Conservation (phyloP, 2,113 vertebrate genomes). For the Tonatia bakeri region DNA sequence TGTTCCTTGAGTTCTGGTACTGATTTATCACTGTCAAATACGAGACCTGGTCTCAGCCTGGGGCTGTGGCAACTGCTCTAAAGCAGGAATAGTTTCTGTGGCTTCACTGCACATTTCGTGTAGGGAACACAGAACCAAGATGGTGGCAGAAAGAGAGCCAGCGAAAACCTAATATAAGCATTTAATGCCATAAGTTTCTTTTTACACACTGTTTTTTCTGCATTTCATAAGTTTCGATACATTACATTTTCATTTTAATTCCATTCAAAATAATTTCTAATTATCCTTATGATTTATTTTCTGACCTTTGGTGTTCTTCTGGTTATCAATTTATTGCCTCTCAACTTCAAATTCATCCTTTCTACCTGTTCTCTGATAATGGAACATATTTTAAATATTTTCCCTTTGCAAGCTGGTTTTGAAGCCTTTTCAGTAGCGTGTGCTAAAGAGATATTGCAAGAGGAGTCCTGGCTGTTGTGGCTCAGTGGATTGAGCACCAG, state of each 20-base stretch:
- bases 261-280: background rate
- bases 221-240: background rate
- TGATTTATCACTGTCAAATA: background rate
- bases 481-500: too few species aligned
- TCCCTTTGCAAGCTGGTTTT: background rate
- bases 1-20: background rate
- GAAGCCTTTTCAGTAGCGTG: slow-evolving; percentile 21
- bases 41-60: background rate
- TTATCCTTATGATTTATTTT: slow-evolving; percentile 18
- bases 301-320: background rate
- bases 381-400: slow-evolving; percentile 9
- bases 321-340: background rate
- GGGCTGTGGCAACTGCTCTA: background rate
- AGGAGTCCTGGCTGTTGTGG: background rate
- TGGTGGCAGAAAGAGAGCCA: background rate
- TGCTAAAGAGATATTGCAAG: background rate
- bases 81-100: background rate
- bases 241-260: background rate
- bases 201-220: background rate
- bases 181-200: background rate
- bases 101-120: background rate
- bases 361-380: background rate
- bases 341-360: slow-evolving; percentile 8
- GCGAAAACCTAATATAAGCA: background rate
- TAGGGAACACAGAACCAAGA: background rate